A percentile compares a stretch with the other conserved stretches of the same genome.
These are phyloP conservation scores for Minunthozetes semirufus DNA, from an alignment of 2,888 invertebrate genomes.

Conservation along the genomic window DNA sequence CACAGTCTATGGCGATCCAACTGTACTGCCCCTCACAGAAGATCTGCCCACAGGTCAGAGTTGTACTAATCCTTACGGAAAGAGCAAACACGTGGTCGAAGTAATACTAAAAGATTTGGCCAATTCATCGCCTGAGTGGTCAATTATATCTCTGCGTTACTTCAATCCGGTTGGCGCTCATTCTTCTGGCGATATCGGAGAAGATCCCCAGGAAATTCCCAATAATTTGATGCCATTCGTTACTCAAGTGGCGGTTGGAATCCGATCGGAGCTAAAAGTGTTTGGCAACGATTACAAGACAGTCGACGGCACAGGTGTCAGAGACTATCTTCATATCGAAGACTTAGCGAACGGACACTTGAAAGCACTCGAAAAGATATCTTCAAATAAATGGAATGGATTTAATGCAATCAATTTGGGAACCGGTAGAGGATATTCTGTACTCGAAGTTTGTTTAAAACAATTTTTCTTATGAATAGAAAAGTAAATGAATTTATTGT, in stretches of 20 bases:
- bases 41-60: slow-evolving; percentile 66
- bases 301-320: slow-evolving; percentile 71
- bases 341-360: slow-evolving; percentile 75
- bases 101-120: slow-evolving; percentile 83
- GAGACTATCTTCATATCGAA: slow-evolving; percentile 82
- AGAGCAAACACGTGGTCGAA: slow-evolving; percentile 87
- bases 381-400: slow-evolving; percentile 7
- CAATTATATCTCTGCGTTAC: slow-evolving; percentile 53
- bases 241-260: slow-evolving; percentile 77
- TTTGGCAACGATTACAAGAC: slow-evolving; percentile 84
- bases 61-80: slow-evolving; percentile 89
- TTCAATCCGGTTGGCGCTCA: slow-evolving; percentile 57
- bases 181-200: slow-evolving; percentile 54
- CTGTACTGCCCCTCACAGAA: slow-evolving; percentile 75
- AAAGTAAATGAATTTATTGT: not conserved
- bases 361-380: slow-evolving; percentile 35
- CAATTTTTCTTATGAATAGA: not conserved
- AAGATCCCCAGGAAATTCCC: slow-evolving; percentile 54
- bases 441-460: slow-evolving; percentile 61
- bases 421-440: slow-evolving; percentile 66
- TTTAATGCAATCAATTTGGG: slow-evolving; percentile 76
- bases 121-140: slow-evolving; percentile 60
- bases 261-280: slow-evolving; percentile 63
- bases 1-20: slow-evolving; percentile 83
- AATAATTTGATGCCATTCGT: slow-evolving; percentile 63